Evolutionary conservation across 2,888 invertebrate species (phyloP).

Genomic region (Chromoteleia sp.): DNA sequence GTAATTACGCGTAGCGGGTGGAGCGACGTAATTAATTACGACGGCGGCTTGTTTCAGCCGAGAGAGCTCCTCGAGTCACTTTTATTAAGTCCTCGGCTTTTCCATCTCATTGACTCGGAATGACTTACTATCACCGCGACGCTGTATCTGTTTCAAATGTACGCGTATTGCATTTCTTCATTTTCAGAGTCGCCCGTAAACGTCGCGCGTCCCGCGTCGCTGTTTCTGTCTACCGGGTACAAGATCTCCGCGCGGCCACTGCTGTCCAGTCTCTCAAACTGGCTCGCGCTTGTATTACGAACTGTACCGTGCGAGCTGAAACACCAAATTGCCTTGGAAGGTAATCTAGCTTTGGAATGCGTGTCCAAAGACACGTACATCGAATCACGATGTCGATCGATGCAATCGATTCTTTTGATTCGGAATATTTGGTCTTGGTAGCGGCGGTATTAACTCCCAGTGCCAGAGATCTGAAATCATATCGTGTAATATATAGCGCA

Average conservation of each 20-base stretch:
- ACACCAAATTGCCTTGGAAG: slow-evolving; percentile 56
- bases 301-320: slow-evolving; percentile 11
- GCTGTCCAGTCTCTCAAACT: slow-evolving; percentile 38
- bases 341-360: slow-evolving; percentile 42
- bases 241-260: slow-evolving; percentile 25
- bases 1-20: slow-evolving; percentile 63
- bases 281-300: slow-evolving; percentile 43
- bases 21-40: slow-evolving; percentile 64
- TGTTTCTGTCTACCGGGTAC: slow-evolving; percentile 57
- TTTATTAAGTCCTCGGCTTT: slow-evolving; percentile 64
- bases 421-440: slow-evolving; percentile 36
- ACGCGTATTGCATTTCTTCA: slow-evolving; percentile 58
- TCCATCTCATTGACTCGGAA: slow-evolving; percentile 64
- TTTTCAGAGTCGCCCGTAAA: slow-evolving; percentile 58
- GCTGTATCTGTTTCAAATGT: slow-evolving; percentile 38
- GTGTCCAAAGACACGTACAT: slow-evolving; percentile 23
- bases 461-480: too few relatives aligned
- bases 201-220: slow-evolving; percentile 23
- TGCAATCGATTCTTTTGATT: slow-evolving; percentile 35
- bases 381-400: slow-evolving; percentile 31
- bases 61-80: slow-evolving; percentile 47
- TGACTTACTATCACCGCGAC: slow-evolving; percentile 54
- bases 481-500: too few relatives aligned
- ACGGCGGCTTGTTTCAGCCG: slow-evolving; percentile 47
- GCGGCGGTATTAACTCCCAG: slow-evolving; percentile 26